phyloP scores from a whole-genome alignment of 2,113 vertebrate species.

The Urocynchramus pylzowi region DNA sequence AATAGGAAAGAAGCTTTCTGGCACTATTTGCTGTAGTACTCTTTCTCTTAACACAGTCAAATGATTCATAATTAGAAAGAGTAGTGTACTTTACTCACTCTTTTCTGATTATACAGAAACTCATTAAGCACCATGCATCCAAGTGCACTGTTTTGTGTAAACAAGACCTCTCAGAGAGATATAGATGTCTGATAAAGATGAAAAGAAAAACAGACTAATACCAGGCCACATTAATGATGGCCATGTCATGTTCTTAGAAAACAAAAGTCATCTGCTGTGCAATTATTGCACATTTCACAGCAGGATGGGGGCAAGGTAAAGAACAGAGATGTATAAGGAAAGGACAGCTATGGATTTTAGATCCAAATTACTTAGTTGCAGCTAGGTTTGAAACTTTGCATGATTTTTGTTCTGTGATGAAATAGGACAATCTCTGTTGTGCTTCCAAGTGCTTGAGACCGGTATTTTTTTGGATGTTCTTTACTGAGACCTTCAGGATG shows the following conservation, averaged over 20 bases:
- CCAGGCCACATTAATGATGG: slow-evolving; percentile 70
- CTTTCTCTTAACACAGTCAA: slow-evolving; percentile 51
- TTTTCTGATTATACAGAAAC: slow-evolving; percentile 64
- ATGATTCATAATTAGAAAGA: slow-evolving; percentile 69
- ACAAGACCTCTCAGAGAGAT: slow-evolving; percentile 75
- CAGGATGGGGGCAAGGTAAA: slow-evolving; percentile 7
- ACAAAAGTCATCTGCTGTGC: slow-evolving; percentile 49
- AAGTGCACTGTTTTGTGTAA: slow-evolving; percentile 76
- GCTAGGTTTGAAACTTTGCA: not conserved
- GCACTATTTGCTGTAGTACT: slow-evolving; percentile 39
- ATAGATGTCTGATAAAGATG: slow-evolving; percentile 76
- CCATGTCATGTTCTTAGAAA: slow-evolving; percentile 63
- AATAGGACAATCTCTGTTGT: not conserved
- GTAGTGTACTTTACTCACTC: slow-evolving; percentile 22
- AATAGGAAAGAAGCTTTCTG: slow-evolving; percentile 44
- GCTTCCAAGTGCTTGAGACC: not conserved
- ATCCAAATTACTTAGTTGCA: not conserved
- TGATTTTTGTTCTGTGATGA: not conserved
- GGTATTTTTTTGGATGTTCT: not conserved
- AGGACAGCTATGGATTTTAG: not conserved
- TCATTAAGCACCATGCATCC: slow-evolving; percentile 66
- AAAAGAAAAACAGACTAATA: slow-evolving; percentile 70
- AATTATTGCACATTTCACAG: slow-evolving; percentile 54
- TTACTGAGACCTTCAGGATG: not conserved
- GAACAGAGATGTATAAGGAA: not conserved